These are phyloP conservation scores for Lottia gigantea DNA, from an alignment of 2,888 invertebrate species.

Conservation along the genomic window DNA sequence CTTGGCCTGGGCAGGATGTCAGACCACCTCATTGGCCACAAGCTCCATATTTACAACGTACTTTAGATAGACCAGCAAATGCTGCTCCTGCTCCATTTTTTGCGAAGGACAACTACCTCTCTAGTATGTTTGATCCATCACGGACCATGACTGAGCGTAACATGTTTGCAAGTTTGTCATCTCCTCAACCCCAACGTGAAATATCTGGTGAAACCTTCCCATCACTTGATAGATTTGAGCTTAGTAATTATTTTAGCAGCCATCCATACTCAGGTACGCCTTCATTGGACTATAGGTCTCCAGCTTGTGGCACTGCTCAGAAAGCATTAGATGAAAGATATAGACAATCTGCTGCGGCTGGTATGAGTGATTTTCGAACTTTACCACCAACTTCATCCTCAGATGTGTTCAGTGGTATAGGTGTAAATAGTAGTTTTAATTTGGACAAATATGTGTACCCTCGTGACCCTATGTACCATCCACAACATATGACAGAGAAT, in stretches of 20 bases:
- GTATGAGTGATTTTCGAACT: constrained; percentile 58
- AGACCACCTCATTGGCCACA: constrained; percentile 57
- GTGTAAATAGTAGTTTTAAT: constrained; percentile 55
- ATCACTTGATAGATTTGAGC: constrained; percentile 54
- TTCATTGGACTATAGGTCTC: constrained; percentile 55
- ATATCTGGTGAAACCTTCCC: constrained; percentile 51
- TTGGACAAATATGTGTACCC: constrained; percentile 64
- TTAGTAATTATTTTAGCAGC: constrained; percentile 57
- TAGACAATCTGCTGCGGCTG: constrained; percentile 49
- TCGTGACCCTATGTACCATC: constrained; percentile 60
- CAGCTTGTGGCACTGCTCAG: constrained; percentile 48
- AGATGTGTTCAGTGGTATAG: constrained; percentile 59
- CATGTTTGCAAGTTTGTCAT: constrained; percentile 53
- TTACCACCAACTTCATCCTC: constrained; percentile 57
- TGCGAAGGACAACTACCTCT: constrained; percentile 56
- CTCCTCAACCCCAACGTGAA: constrained; percentile 51
- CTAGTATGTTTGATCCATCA: constrained; percentile 57
- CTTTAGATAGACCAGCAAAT: constrained; percentile 47
- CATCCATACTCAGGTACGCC: constrained; percentile 52
- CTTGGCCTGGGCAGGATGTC: constrained; percentile 58
- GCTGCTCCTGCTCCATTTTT: constrained; percentile 50
- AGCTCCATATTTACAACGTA: constrained; percentile 50
- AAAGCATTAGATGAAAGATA: constrained; percentile 65
- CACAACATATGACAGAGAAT: constrained; percentile 59
- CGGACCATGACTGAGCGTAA: constrained; percentile 52